Conservation (phyloP, 2,888 invertebrate genomes). For the Drepanosiphum platanoidis region DNA sequence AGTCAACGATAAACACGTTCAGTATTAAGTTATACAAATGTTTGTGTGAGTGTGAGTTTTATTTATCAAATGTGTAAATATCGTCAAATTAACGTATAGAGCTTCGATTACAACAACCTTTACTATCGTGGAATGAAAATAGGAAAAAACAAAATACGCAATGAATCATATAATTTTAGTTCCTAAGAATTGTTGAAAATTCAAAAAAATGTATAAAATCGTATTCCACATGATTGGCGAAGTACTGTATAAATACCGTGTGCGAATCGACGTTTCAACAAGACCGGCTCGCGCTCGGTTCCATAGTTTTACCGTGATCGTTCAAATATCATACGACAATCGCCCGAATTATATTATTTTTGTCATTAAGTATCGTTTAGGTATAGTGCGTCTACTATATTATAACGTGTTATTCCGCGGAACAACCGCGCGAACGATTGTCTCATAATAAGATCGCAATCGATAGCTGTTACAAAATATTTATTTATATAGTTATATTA, state of each 20-base stretch:
- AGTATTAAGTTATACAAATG: background rate
- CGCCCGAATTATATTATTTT: background rate
- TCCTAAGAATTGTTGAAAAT: constrained; percentile 46
- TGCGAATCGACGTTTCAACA: background rate
- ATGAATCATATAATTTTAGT: constrained; percentile 27
- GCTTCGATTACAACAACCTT: background rate
- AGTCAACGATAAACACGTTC: background rate
- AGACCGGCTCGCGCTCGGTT: background rate
- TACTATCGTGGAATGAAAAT: constrained; percentile 14
- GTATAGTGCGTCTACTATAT: no score
- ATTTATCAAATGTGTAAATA: constrained; percentile 4
- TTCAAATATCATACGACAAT: background rate
- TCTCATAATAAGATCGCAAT: background rate
- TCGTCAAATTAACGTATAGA: background rate
- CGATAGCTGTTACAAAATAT: background rate
- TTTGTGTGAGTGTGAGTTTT: background rate
- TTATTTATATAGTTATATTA: constrained; percentile 11
- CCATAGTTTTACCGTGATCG: background rate
- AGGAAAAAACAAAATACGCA: background rate
- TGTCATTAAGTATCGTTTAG: no score
- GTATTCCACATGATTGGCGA: background rate
- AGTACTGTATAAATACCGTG: background rate
- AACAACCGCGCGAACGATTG: background rate
- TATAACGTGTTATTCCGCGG: background rate
- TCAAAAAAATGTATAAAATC: constrained; percentile 24